phyloP scores from a whole-genome alignment of 2,113 vertebrate genomes.

The Cheirogaleus medius region DNA sequence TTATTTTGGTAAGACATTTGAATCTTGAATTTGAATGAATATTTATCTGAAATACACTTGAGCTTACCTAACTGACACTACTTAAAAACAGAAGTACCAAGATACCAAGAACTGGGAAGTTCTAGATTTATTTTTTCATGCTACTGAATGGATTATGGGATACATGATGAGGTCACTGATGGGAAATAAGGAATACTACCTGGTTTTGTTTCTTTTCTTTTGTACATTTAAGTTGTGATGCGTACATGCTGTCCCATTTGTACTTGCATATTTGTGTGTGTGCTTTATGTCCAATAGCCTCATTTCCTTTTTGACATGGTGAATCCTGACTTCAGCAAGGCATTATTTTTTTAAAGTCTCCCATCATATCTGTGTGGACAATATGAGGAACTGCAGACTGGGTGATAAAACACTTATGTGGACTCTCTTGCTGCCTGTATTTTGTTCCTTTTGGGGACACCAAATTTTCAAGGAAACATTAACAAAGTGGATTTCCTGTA shows the following conservation, averaged over 20 bases:
- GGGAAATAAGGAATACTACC: background rate
- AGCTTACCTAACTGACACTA: background rate
- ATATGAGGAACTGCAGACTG: background rate
- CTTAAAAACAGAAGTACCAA: background rate
- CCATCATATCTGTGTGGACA: background rate
- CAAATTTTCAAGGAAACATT: slow-evolving; percentile 36
- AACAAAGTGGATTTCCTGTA: slow-evolving; percentile 29
- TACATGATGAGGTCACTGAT: background rate
- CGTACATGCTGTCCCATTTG: background rate
- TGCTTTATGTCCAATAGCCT: background rate
- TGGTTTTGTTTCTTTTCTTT: background rate
- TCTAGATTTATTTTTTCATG: background rate
- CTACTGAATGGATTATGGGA: background rate
- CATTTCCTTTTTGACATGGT: background rate
- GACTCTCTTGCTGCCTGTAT: slow-evolving; percentile 36
- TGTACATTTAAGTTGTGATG: background rate
- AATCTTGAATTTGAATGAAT: slow-evolving; percentile 15
- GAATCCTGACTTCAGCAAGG: background rate
- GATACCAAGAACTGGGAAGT: background rate
- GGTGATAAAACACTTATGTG: background rate
- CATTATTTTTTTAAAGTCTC: slow-evolving; percentile 24
- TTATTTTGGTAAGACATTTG: background rate
- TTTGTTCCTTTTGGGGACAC: slow-evolving; percentile 26
- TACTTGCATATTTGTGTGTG: background rate
- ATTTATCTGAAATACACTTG: background rate